A percentile compares a stretch with the other conserved stretches of the same genome.
Evolutionary conservation across 2,797 vertebrate species (phyloP).

Genomic region (Cheirogaleus major): DNA sequence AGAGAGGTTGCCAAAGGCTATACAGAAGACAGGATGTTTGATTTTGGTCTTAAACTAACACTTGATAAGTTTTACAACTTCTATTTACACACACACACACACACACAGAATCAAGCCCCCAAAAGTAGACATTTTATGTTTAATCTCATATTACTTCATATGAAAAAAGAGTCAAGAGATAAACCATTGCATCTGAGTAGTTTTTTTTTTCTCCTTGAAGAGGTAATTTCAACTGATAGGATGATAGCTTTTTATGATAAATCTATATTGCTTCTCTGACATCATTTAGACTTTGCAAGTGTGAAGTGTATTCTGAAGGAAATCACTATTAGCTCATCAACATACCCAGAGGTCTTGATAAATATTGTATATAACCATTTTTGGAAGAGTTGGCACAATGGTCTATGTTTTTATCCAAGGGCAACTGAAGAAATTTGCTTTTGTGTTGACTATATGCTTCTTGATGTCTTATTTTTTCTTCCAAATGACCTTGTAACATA

Average conservation of each 20-base stretch:
- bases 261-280: not conserved
- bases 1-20: not conserved
- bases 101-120: not conserved
- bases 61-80: not conserved
- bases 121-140: not conserved
- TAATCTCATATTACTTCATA: not conserved
- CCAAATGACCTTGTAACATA: not conserved
- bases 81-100: not conserved
- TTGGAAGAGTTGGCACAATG: not conserved
- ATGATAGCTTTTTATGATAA: not conserved
- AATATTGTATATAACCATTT: not conserved
- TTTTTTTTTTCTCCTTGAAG: not conserved
- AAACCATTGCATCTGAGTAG: not conserved
- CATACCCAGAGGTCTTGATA: not conserved
- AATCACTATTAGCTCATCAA: not conserved
- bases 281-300: constrained; percentile 30
- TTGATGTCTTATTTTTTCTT: not conserved
- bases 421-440: not conserved
- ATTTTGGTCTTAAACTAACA: not conserved
- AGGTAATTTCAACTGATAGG: constrained; percentile 15
- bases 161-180: not conserved
- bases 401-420: not conserved
- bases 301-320: not conserved
- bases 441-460: constrained; percentile 22
- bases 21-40: not conserved